Base-by-base conservation (phyloP, 2,113 vertebrate genomes). In the Daboia siamensis region DNA sequence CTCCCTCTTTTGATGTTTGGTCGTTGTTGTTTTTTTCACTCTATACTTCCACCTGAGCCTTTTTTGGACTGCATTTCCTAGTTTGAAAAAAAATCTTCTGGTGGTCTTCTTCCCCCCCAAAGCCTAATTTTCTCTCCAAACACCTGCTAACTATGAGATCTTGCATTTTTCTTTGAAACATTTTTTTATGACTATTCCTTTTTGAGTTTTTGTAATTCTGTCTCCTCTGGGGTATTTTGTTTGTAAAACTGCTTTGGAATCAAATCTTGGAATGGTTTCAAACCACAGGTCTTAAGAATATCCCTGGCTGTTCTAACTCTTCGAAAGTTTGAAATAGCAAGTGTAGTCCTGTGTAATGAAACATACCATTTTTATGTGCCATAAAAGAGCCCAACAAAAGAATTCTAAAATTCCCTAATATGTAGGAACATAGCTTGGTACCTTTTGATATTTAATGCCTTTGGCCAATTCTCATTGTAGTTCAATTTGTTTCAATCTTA, bases 401-500 rank as follows among this genome's bases (percentile, higher is more conserved):
- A 64, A 0, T 23, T 57, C 54, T 64, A 4, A 91, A 29, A 20
- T 4, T n/a, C 13, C 51, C 33, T 26, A 15, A 91, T 91, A 52
- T 55, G 44, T 51, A 29, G 55, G 86, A 13, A n/a, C 13, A 55
- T 13, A 44, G 24, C 13, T 10, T 87, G 44, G 24, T 9, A 80
- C 10, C 24, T 33, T 44, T 33, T 80, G 15, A 21, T 48, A 86
- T 91, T 57, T 46, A 33, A 48, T 23, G 48, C n/a, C 1, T 44
- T n/a, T 57, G 54, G 24, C 54, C 24, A 44, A 52, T 56, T 88
- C 87, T 88, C 54, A 59, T 88, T 92, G 26, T 94, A 92, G 92
- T 91, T 3, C 61, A 48, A 51, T 88, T 1, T 4, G 56, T 90
- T 57, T 86, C 80, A 86, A 17, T 86, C n/a, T 33, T 64, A 21